Evolutionary conservation across 2,888 invertebrate genomes (phyloP).

Genomic region (Erebia palarica): DNA sequence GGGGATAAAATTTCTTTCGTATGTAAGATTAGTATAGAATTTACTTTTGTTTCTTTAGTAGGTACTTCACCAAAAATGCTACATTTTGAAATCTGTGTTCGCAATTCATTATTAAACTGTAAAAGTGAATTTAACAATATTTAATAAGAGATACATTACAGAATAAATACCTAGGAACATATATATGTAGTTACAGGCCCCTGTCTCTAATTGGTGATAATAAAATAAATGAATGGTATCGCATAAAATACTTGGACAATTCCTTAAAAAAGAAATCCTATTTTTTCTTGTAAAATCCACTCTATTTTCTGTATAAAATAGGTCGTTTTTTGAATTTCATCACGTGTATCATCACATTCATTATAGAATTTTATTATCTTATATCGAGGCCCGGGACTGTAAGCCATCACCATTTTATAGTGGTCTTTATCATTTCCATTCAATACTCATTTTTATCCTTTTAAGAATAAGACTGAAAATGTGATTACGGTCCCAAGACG

Average conservation of each 20-base stretch:
- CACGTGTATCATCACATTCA: slow-evolving; percentile 67
- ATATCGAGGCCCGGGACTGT: slow-evolving; percentile 69
- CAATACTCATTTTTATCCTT: slow-evolving; percentile 56
- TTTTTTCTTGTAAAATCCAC: slow-evolving; percentile 6
- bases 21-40: slow-evolving; percentile 65
- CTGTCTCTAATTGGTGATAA: slow-evolving; percentile 2
- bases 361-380: slow-evolving; percentile 76
- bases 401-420: slow-evolving; percentile 52
- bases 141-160: not conserved
- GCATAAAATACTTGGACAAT: slow-evolving; percentile 14
- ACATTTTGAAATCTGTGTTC: not conserved
- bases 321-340: slow-evolving; percentile 42
- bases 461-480: slow-evolving; percentile 57
- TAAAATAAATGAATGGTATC: slow-evolving; percentile 15
- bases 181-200: not conserved
- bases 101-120: not conserved
- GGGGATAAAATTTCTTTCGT: slow-evolving; percentile 74
- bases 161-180: not conserved
- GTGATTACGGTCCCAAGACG: slow-evolving; percentile 38
- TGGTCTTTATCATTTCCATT: slow-evolving; percentile 38
- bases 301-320: slow-evolving; percentile 10
- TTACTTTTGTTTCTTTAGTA: slow-evolving; percentile 4
- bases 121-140: not conserved
- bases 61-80: not conserved
- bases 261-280: slow-evolving; percentile 1